Evolutionary conservation across 2,113 vertebrate genomes (phyloP).

Genomic region (Crotophaga sulcirostris): DNA sequence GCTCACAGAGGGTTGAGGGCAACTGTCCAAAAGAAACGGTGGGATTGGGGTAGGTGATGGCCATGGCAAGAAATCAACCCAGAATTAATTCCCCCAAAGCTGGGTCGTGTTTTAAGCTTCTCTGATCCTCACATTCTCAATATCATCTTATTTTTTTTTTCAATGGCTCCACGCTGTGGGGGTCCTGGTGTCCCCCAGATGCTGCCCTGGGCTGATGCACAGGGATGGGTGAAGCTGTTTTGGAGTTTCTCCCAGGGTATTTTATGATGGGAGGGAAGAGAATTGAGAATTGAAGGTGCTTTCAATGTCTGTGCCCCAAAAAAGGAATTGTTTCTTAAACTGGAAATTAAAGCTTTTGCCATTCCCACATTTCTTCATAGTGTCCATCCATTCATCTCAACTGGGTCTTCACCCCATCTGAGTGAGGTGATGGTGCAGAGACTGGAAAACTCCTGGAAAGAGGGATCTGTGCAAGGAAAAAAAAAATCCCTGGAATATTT

Average conservation of each 20-base stretch:
- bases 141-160: background rate
- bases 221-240: background rate
- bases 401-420: background rate
- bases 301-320: background rate
- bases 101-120: background rate
- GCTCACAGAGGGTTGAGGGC: rapidly evolving
- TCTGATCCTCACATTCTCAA: background rate
- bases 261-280: background rate
- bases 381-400: rapidly evolving
- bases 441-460: background rate
- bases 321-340: background rate
- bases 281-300: rapidly evolving
- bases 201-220: background rate
- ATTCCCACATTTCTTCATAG: background rate
- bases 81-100: background rate
- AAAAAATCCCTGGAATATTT: background rate
- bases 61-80: rapidly evolving
- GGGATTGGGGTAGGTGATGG: background rate
- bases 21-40: background rate
- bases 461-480: rapidly evolving
- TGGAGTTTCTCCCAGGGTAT: rapidly evolving
- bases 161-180: rapidly evolving
- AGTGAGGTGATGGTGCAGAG: rapidly evolving
- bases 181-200: background rate
- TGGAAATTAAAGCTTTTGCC: background rate